phyloP scores from a whole-genome alignment of 2,113 vertebrate species.

The Neolamprologus variostigma region DNA sequence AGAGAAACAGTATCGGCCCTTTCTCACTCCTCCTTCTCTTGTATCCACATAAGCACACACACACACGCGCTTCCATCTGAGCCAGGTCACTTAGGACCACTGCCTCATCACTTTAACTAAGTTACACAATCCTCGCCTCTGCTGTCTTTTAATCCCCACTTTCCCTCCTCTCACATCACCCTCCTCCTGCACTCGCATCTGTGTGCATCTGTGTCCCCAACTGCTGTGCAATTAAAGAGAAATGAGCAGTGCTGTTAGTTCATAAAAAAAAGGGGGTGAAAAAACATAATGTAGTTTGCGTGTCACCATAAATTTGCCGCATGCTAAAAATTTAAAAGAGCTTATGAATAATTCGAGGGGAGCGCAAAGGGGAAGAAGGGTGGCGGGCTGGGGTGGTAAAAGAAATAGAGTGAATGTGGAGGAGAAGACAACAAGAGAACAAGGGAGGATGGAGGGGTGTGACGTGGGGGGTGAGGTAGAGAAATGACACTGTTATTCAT shows the following conservation, averaged over 20 bases:
- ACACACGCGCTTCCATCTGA: neutral
- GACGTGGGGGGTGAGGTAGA: neutral
- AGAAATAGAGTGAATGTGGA: conserved; percentile 36
- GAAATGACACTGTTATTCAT: conserved; percentile 82
- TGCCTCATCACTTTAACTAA: conserved; percentile 53
- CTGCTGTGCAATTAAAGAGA: conserved; percentile 73
- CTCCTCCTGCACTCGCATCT: conserved; percentile 46
- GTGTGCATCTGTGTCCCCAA: conserved; percentile 61
- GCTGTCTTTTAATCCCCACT: conserved; percentile 11
- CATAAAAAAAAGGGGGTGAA: conserved; percentile 56
- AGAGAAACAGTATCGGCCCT: neutral
- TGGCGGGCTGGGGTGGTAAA: neutral
- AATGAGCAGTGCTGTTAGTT: conserved; percentile 70
- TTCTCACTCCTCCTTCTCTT: neutral
- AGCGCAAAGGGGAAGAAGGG: conserved; percentile 43
- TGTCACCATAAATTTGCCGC: conserved; percentile 82
- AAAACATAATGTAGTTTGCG: conserved; percentile 75
- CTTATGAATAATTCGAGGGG: conserved; percentile 83
- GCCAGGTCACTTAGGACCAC: conserved; percentile 39
- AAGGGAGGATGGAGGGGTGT: neutral
- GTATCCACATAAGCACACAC: conserved; percentile 6
- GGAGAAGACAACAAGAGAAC: conserved; percentile 27
- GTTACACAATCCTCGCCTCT: conserved; percentile 49
- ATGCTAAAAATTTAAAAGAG: conserved; percentile 76
- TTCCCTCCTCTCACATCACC: conserved; percentile 28